Conservation (phyloP, 2,888 invertebrate genomes). For the Cyclophora punctaria region DNA sequence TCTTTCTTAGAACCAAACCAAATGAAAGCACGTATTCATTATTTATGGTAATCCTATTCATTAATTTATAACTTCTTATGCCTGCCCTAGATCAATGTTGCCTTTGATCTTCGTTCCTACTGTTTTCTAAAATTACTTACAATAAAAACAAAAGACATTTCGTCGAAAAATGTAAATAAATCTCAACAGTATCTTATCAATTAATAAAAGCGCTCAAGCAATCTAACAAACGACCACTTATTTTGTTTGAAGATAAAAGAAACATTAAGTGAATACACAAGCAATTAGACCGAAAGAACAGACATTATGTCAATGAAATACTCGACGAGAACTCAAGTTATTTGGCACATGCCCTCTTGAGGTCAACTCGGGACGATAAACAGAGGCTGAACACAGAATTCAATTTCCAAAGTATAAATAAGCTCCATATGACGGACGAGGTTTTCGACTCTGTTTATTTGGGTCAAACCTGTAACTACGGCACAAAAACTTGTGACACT, state of each 20-base stretch:
- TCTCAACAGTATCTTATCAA: too few species aligned
- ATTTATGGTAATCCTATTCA: too few species aligned
- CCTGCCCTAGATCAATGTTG: too few species aligned
- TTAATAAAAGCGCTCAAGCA: background rate
- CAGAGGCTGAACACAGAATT: conserved; percentile 38
- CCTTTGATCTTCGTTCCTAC: too few species aligned
- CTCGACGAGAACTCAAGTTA: conserved; percentile 25
- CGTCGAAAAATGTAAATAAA: too few species aligned
- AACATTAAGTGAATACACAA: conserved; percentile 6
- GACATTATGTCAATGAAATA: conserved; percentile 12
- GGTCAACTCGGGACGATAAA: conserved; percentile 34
- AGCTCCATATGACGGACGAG: conserved; percentile 37
- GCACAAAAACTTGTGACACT: conserved; percentile 54
- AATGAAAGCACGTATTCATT: background rate
- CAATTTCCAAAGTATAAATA: conserved; percentile 46
- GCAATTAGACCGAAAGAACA: conserved; percentile 8
- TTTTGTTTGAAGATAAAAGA: conserved; percentile 4
- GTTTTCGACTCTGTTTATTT: conserved; percentile 61
- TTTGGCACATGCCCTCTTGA: conserved; percentile 28
- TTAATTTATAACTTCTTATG: background rate
- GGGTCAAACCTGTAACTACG: conserved; percentile 45
- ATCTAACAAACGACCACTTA: conserved; percentile 1
- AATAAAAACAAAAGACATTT: too few species aligned
- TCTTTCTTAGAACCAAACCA: conserved; percentile 3
- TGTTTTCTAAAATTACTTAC: too few species aligned